These are phyloP conservation scores for Pteruthius melanotis DNA, from an alignment of 2,113 vertebrate genomes.

Conservation along the genomic window DNA sequence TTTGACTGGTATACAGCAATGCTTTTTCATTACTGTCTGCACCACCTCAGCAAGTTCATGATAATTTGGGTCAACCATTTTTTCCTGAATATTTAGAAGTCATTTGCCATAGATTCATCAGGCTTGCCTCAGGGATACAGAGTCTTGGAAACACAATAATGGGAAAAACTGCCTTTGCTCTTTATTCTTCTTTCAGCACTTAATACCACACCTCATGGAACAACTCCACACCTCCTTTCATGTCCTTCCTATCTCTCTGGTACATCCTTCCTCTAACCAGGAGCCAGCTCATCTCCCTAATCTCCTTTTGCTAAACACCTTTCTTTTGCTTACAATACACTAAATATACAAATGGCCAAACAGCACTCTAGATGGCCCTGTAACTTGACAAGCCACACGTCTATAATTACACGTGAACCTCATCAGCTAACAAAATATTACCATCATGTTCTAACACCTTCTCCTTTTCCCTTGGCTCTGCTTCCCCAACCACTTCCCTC, in stretches of 20 bases:
- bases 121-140: slow-evolving; percentile 28
- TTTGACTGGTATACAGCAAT: neutral
- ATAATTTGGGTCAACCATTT: slow-evolving; percentile 24
- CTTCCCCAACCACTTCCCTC: slow-evolving; percentile 27
- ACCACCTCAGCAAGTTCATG: neutral
- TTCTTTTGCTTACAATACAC: slow-evolving; percentile 33
- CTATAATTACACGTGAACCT: slow-evolving; percentile 28
- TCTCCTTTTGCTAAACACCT: slow-evolving; percentile 39
- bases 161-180: slow-evolving; percentile 41
- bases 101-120: slow-evolving; percentile 28
- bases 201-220: slow-evolving; percentile 49
- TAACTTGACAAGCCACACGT: slow-evolving; percentile 19
- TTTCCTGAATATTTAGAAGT: slow-evolving; percentile 43
- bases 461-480: slow-evolving; percentile 12
- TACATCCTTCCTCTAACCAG: slow-evolving; percentile 44
- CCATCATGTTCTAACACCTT: slow-evolving; percentile 34
- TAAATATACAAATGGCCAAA: slow-evolving; percentile 47
- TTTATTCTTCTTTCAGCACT: slow-evolving; percentile 54
- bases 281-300: slow-evolving; percentile 55
- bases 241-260: slow-evolving; percentile 48
- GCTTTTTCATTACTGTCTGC: neutral
- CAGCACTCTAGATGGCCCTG: slow-evolving; percentile 6
- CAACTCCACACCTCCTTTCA: slow-evolving; percentile 40
- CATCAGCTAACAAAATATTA: slow-evolving; percentile 51
- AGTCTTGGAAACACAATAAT: slow-evolving; percentile 51